phyloP scores from a whole-genome alignment of 1,140 invertebrate species.

The Aphelinus certus region DNA sequence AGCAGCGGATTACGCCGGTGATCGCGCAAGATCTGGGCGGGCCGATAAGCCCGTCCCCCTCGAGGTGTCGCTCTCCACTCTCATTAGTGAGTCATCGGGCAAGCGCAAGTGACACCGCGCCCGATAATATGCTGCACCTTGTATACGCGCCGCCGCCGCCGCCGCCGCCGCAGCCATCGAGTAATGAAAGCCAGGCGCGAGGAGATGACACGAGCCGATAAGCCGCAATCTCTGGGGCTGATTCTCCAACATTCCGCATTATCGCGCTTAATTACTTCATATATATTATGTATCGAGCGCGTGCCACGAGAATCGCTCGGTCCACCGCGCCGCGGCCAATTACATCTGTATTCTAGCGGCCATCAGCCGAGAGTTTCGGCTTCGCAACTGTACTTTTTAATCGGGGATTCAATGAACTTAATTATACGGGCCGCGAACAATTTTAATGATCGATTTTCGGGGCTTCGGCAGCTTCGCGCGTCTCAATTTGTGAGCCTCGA shows the following conservation, averaged over 20 bases:
- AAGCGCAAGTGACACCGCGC: conserved; percentile 37
- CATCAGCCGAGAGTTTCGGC: too few relatives aligned
- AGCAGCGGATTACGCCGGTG: neutral
- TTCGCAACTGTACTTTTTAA: conserved; percentile 33
- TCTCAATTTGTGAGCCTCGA: too few relatives aligned
- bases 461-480: neutral
- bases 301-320: neutral
- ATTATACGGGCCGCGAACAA: conserved; percentile 7
- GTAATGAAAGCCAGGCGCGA: conserved; percentile 39
- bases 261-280: conserved; percentile 24
- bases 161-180: conserved; percentile 2
- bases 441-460: conserved; percentile 5
- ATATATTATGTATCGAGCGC: conserved; percentile 4
- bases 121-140: conserved; percentile 34
- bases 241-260: neutral
- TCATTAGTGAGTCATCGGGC: conserved; percentile 54
- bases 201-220: conserved; percentile 29
- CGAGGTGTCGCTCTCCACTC: conserved; percentile 37
- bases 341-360: conserved; percentile 9
- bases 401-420: conserved; percentile 16
- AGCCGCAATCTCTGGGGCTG: neutral
- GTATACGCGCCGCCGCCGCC: neutral
- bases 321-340: conserved; percentile 5
- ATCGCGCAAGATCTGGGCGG: conserved; percentile 29
- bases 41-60: conserved; percentile 42